Evolutionary conservation across 2,888 invertebrate genomes (phyloP).

Genomic region (Criorhina ranunculi): DNA sequence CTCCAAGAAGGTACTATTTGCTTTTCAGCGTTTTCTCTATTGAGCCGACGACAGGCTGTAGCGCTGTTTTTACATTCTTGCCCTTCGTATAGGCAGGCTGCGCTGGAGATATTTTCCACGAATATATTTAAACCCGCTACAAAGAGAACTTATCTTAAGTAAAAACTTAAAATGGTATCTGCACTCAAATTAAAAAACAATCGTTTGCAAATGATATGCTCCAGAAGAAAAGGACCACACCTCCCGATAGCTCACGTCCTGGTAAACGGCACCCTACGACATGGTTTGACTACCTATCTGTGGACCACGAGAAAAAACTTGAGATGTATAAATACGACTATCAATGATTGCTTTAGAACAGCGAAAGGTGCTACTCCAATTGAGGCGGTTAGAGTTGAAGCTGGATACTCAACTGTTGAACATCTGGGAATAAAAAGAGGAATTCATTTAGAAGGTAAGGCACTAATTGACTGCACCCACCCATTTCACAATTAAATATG

Average conservation of each 20-base stretch:
- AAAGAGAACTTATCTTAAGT: background rate
- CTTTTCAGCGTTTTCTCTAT: too few species aligned
- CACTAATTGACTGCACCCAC: background rate
- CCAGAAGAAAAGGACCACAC: constrained; percentile 1
- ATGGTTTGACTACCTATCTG: constrained; percentile 7
- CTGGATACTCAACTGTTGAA: background rate
- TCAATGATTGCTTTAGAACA: constrained; percentile 25
- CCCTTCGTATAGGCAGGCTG: too few species aligned
- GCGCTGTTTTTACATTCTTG: too few species aligned
- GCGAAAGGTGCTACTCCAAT: constrained; percentile 6
- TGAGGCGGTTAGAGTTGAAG: background rate
- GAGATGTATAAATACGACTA: background rate
- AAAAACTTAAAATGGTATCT: constrained; percentile 2
- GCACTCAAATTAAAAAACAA: constrained; percentile 3
- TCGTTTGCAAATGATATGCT: constrained; percentile 6
- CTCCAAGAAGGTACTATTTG: too few species aligned
- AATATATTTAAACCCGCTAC: too few species aligned
- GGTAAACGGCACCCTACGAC: background rate
- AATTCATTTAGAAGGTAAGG: background rate
- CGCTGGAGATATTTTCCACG: too few species aligned
- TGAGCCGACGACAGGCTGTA: too few species aligned
- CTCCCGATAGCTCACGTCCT: background rate
- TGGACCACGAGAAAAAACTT: constrained; percentile 21
- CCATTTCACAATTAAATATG: background rate
- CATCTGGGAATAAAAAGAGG: background rate